Conservation (phyloP, 2,113 vertebrate species). For the Chroicocephalus ridibundus region DNA sequence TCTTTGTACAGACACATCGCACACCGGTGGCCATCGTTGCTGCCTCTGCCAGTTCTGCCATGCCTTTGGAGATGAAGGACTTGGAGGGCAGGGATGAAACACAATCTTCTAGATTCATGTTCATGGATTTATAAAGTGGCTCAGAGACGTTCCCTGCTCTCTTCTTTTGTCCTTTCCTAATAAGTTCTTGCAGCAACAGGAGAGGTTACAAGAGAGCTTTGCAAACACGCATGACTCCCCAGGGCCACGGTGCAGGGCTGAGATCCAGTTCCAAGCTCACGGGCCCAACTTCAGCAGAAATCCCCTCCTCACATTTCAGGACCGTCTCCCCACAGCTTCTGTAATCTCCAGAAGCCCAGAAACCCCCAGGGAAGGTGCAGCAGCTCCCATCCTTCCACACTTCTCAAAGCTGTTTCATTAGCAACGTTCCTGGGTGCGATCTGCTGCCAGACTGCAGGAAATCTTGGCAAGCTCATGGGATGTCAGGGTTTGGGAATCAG, state of each 20-base stretch:
- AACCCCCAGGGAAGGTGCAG: not conserved
- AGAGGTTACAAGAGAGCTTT: not conserved
- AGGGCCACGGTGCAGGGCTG: not conserved
- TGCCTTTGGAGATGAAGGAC: not conserved
- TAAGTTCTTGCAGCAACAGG: not conserved
- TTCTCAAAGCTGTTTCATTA: constrained; percentile 3
- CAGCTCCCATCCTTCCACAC: not conserved
- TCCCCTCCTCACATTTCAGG: not conserved
- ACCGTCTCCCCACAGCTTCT: not conserved
- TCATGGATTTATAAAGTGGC: not conserved
- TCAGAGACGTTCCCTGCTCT: not conserved
- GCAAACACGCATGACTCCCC: not conserved
- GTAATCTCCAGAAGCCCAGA: not conserved
- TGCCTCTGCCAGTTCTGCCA: not conserved
- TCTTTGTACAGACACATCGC: not conserved
- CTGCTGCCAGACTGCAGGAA: not conserved
- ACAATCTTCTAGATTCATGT: fast-evolving
- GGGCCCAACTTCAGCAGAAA: not conserved
- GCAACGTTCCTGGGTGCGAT: not conserved
- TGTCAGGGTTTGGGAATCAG: not conserved
- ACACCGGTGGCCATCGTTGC: not conserved
- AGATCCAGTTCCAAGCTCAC: not conserved
- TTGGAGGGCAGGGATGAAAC: not conserved
- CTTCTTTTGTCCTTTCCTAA: not conserved
- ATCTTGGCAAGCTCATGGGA: not conserved